Base-by-base conservation (phyloP, 2,888 invertebrate species). In the Clanis bilineata region DNA sequence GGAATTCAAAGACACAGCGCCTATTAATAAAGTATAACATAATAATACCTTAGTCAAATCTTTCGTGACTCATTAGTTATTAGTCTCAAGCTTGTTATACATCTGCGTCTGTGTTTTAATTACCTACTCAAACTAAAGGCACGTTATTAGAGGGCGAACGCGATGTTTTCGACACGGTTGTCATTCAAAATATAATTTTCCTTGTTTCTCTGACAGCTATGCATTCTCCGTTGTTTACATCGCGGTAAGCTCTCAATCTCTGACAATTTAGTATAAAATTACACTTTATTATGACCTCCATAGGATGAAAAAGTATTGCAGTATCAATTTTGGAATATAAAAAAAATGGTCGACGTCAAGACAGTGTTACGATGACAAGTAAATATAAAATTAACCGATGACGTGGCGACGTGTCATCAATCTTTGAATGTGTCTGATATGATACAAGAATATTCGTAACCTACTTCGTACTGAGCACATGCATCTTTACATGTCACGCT, bases 81-180 rank as follows among this genome's bases (percentile, higher is more conserved):
- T 77, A 79, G 68, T 70, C 72, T 74, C 76, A 71, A 68, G 71
- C 75, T 89, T 86, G 88, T 88, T 85, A 80, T 80, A 83, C 84
- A 89, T 88, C 89, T 86, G 86, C 86, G 82, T 85, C 90, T 88
- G 85, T 90, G 85, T 86, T 90, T 90, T n/a, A n/a, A n/a, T 89
- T 90, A 91, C 90, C 90, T 90, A 86, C 72, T 87, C 87, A 83
- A 83, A 86, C 88, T 85, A 89, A 89, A 89, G 82, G 80, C 76
- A 73, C 80, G 82, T 83, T 85, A 86, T 90, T 86, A 86, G 80
- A 77, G 88, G 83, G 85, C 87, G 84, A 79, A 81, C 82, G 77
- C 75, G 74, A 74, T 71, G 74, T 68, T 80, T 86, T 86, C 80
- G 88, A 85, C 87, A 85, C 83, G 85, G 84, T 67, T 75, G 73